Conservation (phyloP, 2,797 vertebrate genomes). For the Rallus crepitans region DNA sequence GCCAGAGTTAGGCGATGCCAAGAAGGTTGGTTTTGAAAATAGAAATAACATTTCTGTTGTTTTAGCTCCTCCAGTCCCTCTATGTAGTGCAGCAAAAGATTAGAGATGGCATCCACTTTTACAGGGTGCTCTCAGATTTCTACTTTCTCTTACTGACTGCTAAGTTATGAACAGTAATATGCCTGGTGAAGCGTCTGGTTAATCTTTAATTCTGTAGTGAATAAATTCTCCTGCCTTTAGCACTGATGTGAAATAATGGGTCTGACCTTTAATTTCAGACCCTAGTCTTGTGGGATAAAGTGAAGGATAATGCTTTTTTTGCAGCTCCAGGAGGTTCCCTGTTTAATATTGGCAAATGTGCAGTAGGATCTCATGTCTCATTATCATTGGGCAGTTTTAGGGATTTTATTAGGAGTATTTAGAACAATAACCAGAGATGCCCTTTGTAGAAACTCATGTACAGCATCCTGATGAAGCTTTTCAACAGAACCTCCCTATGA, state of each 20-base stretch:
- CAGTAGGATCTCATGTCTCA: not conserved
- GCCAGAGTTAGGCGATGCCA: not conserved
- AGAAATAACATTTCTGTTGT: not conserved
- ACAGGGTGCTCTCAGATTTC: not conserved
- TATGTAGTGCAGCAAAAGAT: not conserved
- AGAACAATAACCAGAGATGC: not conserved
- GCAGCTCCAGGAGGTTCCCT: not conserved
- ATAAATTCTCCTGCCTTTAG: constrained; percentile 60
- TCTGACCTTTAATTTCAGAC: constrained; percentile 71
- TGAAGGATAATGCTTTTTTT: constrained; percentile 6
- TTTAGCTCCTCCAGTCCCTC: not conserved
- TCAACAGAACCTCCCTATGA: not conserved
- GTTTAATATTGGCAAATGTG: not conserved
- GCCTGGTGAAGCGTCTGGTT: constrained; percentile 24
- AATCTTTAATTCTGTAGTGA: constrained; percentile 66
- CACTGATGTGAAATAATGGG: constrained; percentile 60
- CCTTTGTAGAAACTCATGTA: not conserved
- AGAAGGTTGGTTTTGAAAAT: not conserved
- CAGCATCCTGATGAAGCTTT: not conserved
- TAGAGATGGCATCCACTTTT: not conserved
- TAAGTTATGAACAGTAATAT: constrained; percentile 37
- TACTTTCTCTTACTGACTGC: not conserved
- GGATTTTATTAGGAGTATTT: constrained; percentile 5
- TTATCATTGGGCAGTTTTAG: not conserved
- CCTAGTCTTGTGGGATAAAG: constrained; percentile 43